Evolutionary conservation across 1,140 invertebrate species (phyloP), one percentile per base, ranked within the genome.

Genomic region (Zophobas atratus): DNA sequence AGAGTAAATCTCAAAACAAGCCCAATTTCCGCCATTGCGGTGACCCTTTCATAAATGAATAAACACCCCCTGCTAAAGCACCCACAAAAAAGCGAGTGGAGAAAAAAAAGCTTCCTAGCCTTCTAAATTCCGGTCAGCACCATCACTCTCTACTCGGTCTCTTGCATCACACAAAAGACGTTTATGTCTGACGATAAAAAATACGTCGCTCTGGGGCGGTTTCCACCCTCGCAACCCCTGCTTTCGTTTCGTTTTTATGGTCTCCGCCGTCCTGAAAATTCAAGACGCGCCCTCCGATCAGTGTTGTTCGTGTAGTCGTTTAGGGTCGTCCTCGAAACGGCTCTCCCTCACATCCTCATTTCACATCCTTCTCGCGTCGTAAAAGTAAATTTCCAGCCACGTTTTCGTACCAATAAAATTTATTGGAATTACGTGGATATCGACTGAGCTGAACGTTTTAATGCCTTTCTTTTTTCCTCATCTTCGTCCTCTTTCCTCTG

Each of bases 351-450:
- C 56, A 60, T 75, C 43, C 73, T 60, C 56, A 71, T 77, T 77
- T 76, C 77, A 77, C 74, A 80, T 78, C 79, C 74, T 79, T 72
- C 63, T 81, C 81, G 78, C 82, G 77, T 83, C 81, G 80, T 81
- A 81, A 79, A 81, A 83, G 78, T 79, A 79, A 82, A 82, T 82
- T 83, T 82, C 70, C 76, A 80, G 75, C 76, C 82, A 81, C 81
- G 82, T 83, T 80, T 80, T 81, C 79, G 49, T 77, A 76, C 75
- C 82, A 81, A 83, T 82, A 82, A 83, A 83, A 83, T 83, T 83
- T 83, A 83, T 82, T 79, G 77, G 82, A 81, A 83, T 83, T 83
- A 83, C 82, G 81, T 83, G 82, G 82, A 81, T 81, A 83, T 83
- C 80, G 82, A 72, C 48, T 72, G 48, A 72, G 70, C 51, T 72